These are phyloP conservation scores for Ammodytes marinus DNA, from an alignment of 2,113 vertebrate species.

Conservation along the genomic window DNA sequence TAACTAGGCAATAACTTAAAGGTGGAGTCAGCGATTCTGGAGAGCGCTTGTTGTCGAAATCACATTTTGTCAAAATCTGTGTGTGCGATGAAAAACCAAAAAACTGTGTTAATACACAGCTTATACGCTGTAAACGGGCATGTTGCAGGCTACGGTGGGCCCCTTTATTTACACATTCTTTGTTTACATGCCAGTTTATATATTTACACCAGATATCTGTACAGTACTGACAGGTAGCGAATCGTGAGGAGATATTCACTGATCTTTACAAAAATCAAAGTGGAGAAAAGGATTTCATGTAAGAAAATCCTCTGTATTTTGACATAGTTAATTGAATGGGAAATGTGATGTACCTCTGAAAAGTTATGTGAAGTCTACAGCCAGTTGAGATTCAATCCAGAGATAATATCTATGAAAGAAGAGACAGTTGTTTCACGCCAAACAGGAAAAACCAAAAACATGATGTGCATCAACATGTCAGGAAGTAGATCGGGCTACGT, in stretches of 20 bases:
- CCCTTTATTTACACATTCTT: no score
- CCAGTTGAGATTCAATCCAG: background rate
- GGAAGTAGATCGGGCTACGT: background rate
- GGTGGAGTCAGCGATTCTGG: no score
- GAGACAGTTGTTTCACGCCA: constrained; percentile 1
- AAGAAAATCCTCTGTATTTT: background rate
- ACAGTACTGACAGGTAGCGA: no score
- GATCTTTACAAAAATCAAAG: background rate
- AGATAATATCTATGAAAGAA: background rate
- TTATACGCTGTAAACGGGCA: no score
- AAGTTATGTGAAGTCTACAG: background rate
- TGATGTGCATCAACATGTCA: constrained; percentile 14
- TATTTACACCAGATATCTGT: no score
- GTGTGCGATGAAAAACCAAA: no score
- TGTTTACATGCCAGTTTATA: no score
- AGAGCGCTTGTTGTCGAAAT: no score
- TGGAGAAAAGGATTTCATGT: background rate
- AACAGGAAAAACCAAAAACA: background rate
- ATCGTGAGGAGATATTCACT: no score
- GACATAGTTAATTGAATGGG: background rate
- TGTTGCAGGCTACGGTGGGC: no score
- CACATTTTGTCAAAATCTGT: no score
- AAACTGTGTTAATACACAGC: no score
- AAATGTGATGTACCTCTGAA: background rate
- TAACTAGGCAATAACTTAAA: background rate